Evolutionary conservation across 2,797 vertebrate species (phyloP).

Genomic region (Molothrus ater): DNA sequence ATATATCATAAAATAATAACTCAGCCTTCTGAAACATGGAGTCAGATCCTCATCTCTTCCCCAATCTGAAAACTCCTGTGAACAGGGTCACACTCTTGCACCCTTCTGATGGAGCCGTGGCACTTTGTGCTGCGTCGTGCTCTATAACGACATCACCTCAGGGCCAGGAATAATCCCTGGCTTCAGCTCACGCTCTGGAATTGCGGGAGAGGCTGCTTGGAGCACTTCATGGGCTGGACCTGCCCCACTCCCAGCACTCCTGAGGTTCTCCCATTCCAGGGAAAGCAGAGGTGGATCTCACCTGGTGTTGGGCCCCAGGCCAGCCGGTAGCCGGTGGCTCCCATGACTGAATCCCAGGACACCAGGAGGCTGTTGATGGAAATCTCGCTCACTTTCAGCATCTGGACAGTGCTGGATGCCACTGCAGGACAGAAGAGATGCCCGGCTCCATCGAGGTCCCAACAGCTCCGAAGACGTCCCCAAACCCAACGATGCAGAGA

Average conservation of each 20-base stretch:
- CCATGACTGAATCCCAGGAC: conserved; percentile 85
- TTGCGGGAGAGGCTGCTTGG: background rate
- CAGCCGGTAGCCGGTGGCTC: conserved; percentile 87
- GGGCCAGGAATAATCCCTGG: background rate
- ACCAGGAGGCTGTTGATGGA: conserved; percentile 80
- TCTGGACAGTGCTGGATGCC: conserved; percentile 85
- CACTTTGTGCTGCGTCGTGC: too few relatives aligned
- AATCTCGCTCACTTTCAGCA: conserved; percentile 81
- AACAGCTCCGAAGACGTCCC: accelerated
- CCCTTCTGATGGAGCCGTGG: too few relatives aligned
- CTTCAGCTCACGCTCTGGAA: background rate
- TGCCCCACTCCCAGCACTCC: background rate
- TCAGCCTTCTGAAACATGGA: too few relatives aligned
- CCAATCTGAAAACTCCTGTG: too few relatives aligned
- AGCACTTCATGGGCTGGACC: too few relatives aligned
- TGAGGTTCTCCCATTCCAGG: background rate
- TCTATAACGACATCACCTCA: too few relatives aligned
- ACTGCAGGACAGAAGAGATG: conserved; percentile 68
- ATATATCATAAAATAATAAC: too few relatives aligned
- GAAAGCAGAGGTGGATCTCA: background rate
- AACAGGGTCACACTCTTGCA: too few relatives aligned
- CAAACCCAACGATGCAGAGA: accelerated
- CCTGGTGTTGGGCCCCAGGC: conserved; percentile 89
- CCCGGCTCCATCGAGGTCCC: background rate
- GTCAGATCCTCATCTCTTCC: too few relatives aligned